These are phyloP conservation scores for Machimus rusticus DNA, from an alignment of 2,888 invertebrate genomes.

Conservation along the genomic window DNA sequence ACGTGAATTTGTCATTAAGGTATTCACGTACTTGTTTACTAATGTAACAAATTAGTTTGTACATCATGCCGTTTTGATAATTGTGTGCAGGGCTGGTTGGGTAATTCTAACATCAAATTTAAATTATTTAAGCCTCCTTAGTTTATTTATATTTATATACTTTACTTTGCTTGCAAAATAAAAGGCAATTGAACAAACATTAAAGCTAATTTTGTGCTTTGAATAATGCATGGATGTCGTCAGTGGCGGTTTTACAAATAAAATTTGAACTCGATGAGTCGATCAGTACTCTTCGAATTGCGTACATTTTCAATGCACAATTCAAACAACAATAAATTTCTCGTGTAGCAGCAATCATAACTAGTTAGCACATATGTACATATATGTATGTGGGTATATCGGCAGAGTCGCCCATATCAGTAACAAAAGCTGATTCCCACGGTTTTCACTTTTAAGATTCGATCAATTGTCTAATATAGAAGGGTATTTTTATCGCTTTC, in stretches of 20 bases:
- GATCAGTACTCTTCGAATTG: background rate
- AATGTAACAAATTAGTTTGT: background rate
- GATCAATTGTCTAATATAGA: constrained; percentile 1
- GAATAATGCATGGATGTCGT: background rate
- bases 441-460: background rate
- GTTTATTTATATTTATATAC: background rate
- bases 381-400: background rate
- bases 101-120: too few species aligned
- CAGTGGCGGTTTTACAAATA: background rate
- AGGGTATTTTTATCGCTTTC: background rate
- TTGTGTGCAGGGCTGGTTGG: too few species aligned
- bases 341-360: background rate
- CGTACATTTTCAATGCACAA: background rate
- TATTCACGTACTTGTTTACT: background rate
- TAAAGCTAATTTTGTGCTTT: background rate
- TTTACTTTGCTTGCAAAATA: background rate
- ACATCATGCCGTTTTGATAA: background rate
- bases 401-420: background rate
- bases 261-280: background rate
- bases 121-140: background rate
- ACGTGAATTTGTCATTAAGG: background rate
- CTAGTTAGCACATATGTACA: background rate
- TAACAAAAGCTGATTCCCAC: background rate
- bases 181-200: background rate
- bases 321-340: background rate